Evolutionary conservation across 2,797 vertebrate genomes (phyloP), one percentile per base, ranked within the genome.

Genomic region (Ibycter americanus): DNA sequence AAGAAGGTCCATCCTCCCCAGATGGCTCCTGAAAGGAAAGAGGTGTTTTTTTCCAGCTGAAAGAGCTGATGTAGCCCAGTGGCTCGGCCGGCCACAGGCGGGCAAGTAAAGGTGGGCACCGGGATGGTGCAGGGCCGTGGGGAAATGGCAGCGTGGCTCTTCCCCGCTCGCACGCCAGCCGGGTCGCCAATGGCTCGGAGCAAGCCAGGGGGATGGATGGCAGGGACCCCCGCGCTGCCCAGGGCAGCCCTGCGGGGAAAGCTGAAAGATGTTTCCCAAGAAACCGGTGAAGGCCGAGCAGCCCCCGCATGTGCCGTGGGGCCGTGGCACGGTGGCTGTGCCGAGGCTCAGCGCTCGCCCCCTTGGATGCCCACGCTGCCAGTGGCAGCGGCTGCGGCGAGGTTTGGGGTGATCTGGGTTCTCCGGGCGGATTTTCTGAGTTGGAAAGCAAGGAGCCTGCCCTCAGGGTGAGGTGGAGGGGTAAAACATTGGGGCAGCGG

Each of bases 321-420:
- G 19, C n/a, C 3, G 6, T 56, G 92, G 26, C 59, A 2, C 15
- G 0, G 4, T 7, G 38, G 31, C 66, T 17, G 2, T 2, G 40
- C 4, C 0, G 0, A 11, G 42, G 58, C 77, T 76, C 29, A 2
- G 14, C 0, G 1, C 55, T 85, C 22, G 0, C 15, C 52, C 58
- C 76, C 8, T 5, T 15, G 77, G 55, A 3, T 83, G 68, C 51
- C 59, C 36, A 0, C 3, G 0, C 38, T 77, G 58, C 19, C 82
- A 1, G 20, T 0, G 2, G 29, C n/a, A 42, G n/a, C 59, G 8
- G 59, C 46, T 32, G 46, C 1, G 1, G 4, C 1, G 5, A 4
- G 49, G 19, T 8, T 4, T 4, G 0, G 21, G 31, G 3, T 32
- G 56, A 17, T 26, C 38, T 74, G 1, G 59, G 36, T 49, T 47